Percentiles rank a stretch among this genome's conserved stretches.
phyloP scores from a whole-genome alignment of 2,888 invertebrate species.

The Protophormia terraenovae region DNA sequence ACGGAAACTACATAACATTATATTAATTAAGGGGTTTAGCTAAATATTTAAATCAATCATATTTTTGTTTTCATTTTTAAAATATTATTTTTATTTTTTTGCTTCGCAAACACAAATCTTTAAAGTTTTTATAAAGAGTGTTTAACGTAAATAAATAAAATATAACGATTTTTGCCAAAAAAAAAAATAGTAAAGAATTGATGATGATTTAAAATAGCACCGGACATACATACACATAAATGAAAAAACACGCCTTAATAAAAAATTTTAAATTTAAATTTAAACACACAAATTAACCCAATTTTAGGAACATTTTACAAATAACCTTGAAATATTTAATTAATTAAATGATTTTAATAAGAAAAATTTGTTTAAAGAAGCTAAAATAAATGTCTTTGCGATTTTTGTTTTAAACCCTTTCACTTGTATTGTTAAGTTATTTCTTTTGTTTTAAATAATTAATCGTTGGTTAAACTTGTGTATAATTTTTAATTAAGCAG shows the following conservation, averaged over 20 bases:
- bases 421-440: too few relatives aligned
- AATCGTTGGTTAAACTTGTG: too few relatives aligned
- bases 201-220: neutral
- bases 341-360: neutral
- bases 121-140: neutral
- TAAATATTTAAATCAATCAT: slow-evolving; percentile 4
- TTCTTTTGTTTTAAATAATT: too few relatives aligned
- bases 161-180: neutral
- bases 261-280: neutral
- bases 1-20: slow-evolving; percentile 28
- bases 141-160: slow-evolving; percentile 3
- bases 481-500: neutral
- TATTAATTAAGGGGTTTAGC: slow-evolving; percentile 13
- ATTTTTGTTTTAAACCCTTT: neutral
- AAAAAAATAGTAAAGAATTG: neutral
- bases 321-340: slow-evolving; percentile 27
- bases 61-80: neutral
- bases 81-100: neutral
- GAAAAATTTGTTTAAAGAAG: slow-evolving; percentile 7
- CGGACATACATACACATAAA: slow-evolving; percentile 6
- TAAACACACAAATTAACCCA: too few relatives aligned
- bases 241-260: neutral
- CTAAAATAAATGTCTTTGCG: neutral
- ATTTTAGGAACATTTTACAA: slow-evolving; percentile 28
- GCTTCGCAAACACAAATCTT: neutral